phyloP scores from a whole-genome alignment of 2,113 vertebrate species.

The Orthochromis indermauri region DNA sequence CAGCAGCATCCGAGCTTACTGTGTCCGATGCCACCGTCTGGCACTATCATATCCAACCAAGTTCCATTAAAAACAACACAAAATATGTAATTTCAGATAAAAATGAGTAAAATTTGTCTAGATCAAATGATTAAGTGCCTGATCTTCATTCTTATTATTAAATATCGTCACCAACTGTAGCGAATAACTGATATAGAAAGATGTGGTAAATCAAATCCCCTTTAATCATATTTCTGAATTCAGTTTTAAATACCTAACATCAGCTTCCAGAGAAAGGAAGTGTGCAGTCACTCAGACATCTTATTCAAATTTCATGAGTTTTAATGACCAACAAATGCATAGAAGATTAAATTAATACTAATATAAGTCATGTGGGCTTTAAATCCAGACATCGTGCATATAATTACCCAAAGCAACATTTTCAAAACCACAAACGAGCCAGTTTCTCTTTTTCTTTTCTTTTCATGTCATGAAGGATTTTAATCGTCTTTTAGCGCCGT shows the following conservation, averaged over 20 bases:
- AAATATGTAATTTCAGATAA: background rate
- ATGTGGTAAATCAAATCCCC: fast-evolving
- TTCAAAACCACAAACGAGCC: background rate
- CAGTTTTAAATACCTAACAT: background rate
- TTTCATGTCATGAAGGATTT: background rate
- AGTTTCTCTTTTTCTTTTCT: background rate
- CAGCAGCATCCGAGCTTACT: background rate
- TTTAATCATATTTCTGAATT: background rate
- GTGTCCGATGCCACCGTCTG: background rate
- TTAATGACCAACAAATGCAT: background rate
- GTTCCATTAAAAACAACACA: background rate
- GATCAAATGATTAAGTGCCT: fast-evolving
- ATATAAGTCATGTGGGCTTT: background rate
- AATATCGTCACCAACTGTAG: fast-evolving
- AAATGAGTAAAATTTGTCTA: background rate
- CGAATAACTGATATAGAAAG: fast-evolving
- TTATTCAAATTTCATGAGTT: background rate
- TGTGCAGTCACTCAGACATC: background rate
- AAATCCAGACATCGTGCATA: background rate
- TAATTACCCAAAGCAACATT: background rate
- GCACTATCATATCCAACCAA: background rate
- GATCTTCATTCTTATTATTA: background rate
- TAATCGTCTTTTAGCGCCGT: background rate
- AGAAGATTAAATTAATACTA: background rate
- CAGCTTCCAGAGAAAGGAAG: background rate